A percentile compares a stretch with the other conserved stretches of the same genome.
Evolutionary conservation across 2,113 vertebrate genomes (phyloP).

Genomic region (Lamprologus speciosus): DNA sequence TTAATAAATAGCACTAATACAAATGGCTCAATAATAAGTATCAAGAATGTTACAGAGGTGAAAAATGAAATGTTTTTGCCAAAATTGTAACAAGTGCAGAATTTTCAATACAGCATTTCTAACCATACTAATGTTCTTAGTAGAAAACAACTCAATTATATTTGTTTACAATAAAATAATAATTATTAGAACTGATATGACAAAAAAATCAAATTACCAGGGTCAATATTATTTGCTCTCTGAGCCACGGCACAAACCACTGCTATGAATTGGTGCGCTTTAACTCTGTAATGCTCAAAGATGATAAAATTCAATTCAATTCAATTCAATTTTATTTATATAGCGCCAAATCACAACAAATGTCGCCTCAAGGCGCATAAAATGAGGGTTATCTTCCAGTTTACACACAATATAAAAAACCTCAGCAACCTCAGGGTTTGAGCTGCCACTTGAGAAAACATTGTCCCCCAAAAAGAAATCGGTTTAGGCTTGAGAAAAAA

Average conservation of each 20-base stretch:
- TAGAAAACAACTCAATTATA: not conserved
- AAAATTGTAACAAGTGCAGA: not conserved
- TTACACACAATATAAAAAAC: not conserved
- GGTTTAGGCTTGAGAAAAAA: not conserved
- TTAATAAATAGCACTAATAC: not conserved
- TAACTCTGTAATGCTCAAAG: not conserved
- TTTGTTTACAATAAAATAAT: not conserved
- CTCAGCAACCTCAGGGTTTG: not conserved
- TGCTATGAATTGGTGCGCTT: not conserved
- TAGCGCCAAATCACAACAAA: too few species aligned
- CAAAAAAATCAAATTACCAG: not conserved
- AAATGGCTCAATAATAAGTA: not conserved
- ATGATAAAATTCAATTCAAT: too few species aligned
- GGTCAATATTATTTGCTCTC: not conserved
- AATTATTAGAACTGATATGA: not conserved
- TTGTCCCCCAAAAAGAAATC: not conserved
- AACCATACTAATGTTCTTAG: fast-evolving
- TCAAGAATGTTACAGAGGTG: not conserved
- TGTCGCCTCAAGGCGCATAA: too few species aligned
- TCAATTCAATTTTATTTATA: too few species aligned
- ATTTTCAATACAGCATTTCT: not conserved
- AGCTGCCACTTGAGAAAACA: not conserved
- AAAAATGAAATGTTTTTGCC: not conserved
- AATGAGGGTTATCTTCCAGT: fast-evolving
- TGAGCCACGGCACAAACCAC: not conserved